Percentiles rank a stretch among this genome's conserved stretches.
Conservation (phyloP, 2,888 invertebrate species). For the Pteria penguin region DNA sequence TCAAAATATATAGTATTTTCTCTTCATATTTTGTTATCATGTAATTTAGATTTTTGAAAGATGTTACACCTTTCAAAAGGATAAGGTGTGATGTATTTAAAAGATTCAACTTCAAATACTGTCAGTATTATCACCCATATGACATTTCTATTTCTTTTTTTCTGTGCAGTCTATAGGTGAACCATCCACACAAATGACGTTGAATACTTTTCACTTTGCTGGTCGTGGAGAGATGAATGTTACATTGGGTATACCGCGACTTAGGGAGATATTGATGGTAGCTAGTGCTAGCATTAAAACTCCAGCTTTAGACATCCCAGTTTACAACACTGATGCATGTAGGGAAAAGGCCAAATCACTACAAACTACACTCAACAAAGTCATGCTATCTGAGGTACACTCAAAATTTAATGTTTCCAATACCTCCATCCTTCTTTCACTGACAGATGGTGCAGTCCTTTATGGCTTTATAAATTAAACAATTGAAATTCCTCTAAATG, state of each 20-base stretch:
- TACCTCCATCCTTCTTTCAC: too few species aligned
- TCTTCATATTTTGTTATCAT: too few species aligned
- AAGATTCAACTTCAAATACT: too few species aligned
- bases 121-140: too few species aligned
- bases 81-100: too few species aligned
- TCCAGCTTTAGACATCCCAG: conserved; percentile 96
- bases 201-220: conserved; percentile 99
- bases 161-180: conserved; percentile 91
- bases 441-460: too few species aligned
- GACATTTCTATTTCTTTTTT: too few species aligned
- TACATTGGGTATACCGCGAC: conserved; percentile 97
- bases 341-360: conserved; percentile 85
- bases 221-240: conserved; percentile 99
- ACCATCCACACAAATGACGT: conserved; percentile 99
- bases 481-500: too few species aligned
- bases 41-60: too few species aligned
- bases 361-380: conserved; percentile 87
- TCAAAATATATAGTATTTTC: too few species aligned
- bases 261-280: conserved; percentile 97
- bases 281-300: conserved; percentile 96
- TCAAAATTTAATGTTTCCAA: too few species aligned
- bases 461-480: not conserved
- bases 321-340: conserved; percentile 81
- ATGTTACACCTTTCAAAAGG: too few species aligned
- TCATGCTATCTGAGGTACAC: conserved; percentile 87